These are phyloP conservation scores for Drosophila repleta DNA, from an alignment of 1,140 invertebrate genomes.

Conservation along the genomic window DNA sequence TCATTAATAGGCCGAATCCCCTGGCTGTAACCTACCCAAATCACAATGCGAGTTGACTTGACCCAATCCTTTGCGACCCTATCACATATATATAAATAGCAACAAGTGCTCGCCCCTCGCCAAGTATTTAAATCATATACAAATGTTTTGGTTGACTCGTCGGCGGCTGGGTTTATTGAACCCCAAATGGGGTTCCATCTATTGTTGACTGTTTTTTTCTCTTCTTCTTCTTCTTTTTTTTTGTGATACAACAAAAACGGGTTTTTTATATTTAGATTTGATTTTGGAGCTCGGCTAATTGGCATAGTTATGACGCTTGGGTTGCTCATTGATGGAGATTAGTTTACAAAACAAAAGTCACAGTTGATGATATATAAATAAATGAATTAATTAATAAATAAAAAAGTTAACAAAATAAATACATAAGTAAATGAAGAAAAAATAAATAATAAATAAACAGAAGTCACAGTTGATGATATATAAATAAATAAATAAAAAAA, in stretches of 20 bases:
- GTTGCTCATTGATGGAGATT: too few relatives aligned
- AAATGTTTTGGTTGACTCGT: slow-evolving; percentile 31
- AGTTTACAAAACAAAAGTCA: too few relatives aligned
- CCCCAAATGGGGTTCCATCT: slow-evolving; percentile 10
- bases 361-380: too few relatives aligned
- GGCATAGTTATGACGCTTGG: neutral
- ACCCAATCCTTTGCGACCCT: slow-evolving; percentile 15
- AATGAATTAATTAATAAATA: too few relatives aligned
- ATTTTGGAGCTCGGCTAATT: slow-evolving; percentile 4
- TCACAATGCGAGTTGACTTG: neutral
- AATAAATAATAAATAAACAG: too few relatives aligned
- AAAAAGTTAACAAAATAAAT: too few relatives aligned
- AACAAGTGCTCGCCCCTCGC: slow-evolving; percentile 45
- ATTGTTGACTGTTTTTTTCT: slow-evolving; percentile 11
- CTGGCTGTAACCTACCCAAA: neutral
- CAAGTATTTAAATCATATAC: slow-evolving; percentile 42
- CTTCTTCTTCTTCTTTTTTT: too few relatives aligned
- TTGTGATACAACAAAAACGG: neutral
- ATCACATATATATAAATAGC: slow-evolving; percentile 56
- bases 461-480: too few relatives aligned
- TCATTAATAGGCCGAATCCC: slow-evolving; percentile 5
- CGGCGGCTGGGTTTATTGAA: slow-evolving; percentile 20
- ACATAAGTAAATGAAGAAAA: too few relatives aligned
- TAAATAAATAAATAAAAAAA: too few relatives aligned
- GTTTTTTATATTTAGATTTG: neutral